Evolutionary conservation across 2,797 vertebrate genomes (phyloP).

Genomic region (Alca torda): DNA sequence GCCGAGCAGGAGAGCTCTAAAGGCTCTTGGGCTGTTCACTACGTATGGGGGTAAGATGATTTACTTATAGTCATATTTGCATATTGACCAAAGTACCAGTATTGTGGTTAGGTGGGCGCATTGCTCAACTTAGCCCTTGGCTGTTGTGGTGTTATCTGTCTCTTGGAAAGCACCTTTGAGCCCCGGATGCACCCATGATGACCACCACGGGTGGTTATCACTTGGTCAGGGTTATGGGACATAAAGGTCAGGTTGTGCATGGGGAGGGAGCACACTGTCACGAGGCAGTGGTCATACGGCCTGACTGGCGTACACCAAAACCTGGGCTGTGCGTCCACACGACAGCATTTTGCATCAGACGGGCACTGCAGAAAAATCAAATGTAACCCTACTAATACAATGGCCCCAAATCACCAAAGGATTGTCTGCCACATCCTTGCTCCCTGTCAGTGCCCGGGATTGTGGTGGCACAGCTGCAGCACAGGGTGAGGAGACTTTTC

Average conservation of each 20-base stretch:
- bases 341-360: background rate
- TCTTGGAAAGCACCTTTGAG: background rate
- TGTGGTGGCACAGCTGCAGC: background rate
- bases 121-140: background rate
- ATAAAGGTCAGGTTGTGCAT: background rate
- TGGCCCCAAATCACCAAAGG: background rate
- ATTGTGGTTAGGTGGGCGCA: background rate
- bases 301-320: background rate
- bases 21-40: background rate
- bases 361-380: background rate
- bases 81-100: background rate
- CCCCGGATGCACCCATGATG: background rate
- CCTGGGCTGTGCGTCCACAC: background rate
- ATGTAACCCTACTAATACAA: rapidly evolving
- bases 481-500: background rate
- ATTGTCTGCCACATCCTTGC: background rate
- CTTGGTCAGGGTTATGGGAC: background rate
- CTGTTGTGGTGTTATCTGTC: background rate
- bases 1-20: background rate
- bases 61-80: background rate
- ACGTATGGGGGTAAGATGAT: background rate
- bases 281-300: background rate
- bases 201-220: background rate
- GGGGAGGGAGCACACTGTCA: background rate
- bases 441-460: rapidly evolving